A percentile compares a stretch with the other conserved stretches of the same genome.
Evolutionary conservation across 1,140 invertebrate species (phyloP).

Genomic region (Ips nitidus): DNA sequence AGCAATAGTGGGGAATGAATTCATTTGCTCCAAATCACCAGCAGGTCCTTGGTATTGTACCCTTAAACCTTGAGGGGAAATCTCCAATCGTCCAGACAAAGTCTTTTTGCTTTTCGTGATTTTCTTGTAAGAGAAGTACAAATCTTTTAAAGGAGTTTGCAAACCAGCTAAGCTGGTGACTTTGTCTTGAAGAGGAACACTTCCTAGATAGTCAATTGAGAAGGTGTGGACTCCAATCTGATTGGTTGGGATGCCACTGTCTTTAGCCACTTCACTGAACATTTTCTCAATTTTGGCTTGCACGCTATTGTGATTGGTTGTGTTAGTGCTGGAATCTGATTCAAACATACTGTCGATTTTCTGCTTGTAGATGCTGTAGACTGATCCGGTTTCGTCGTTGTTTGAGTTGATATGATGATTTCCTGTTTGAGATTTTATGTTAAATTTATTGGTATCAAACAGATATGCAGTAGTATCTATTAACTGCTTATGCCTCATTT

Average conservation of each 20-base stretch:
- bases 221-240: conserved; percentile 59
- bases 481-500: background rate
- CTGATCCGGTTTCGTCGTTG: conserved; percentile 56
- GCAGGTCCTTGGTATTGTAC: conserved; percentile 59
- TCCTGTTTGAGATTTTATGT: background rate
- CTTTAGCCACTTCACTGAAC: conserved; percentile 78
- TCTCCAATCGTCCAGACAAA: conserved; percentile 64
- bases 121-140: conserved; percentile 71
- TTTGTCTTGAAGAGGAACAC: conserved; percentile 72
- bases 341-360: conserved; percentile 84
- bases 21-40: conserved; percentile 59
- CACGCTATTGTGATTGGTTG: conserved; percentile 67
- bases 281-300: conserved; percentile 83
- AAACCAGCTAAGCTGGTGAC: conserved; percentile 80
- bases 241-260: conserved; percentile 54
- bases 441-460: background rate
- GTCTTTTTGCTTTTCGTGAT: conserved; percentile 52
- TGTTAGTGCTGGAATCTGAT: conserved; percentile 57
- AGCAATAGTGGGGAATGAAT: conserved; percentile 85
- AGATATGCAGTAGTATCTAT: background rate
- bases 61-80: conserved; percentile 67
- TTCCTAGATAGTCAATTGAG: conserved; percentile 80
- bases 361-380: conserved; percentile 71
- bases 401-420: conserved; percentile 23
- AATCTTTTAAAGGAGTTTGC: conserved; percentile 75